Base-by-base conservation (phyloP, 2,113 vertebrate genomes). In the Gallinago paraguaiae region DNA sequence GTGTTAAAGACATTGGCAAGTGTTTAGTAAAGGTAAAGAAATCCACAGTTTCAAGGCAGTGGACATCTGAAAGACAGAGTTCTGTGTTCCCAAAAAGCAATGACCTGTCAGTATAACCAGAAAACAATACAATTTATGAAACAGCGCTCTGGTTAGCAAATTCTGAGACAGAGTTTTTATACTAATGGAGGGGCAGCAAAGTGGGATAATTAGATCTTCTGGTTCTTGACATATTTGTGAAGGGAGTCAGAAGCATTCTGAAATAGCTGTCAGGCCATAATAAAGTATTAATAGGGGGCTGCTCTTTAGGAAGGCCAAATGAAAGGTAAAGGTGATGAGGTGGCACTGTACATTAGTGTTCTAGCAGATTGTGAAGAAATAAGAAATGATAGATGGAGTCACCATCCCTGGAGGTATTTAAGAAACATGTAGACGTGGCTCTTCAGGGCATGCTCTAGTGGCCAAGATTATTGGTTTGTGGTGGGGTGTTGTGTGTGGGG, bases 261-360 rank as follows among this genome's bases (percentile, higher is more conserved):
- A 84, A 80, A 69, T 13, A 69, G 37, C 48, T 0, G 0, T 17
- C 37, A 41, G 28, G 39, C 8, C 2, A 1, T 12, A 79, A 46
- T 10, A 74, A 7, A n/a, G 33, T 57, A 35, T 27, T n/a, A 56
- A 51, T 6, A 61, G 31, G 5, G 46, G 48, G 12, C 13, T 63
- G 56, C 31, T 51, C 3, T 51, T 46, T 25, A 43, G 31, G 33
- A 91, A 69, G n/a, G 9, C 17, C 54, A 51, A 45, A 68, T 41
- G 67, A 88, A 69, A 54, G 30, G 45, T 46, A 74, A 45, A 68
- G 20, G 35, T 74, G 43, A 68, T 59, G 54, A 68, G 8, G 17
- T 28, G 41, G 14, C 48, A 35, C 28, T 54, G 17, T 41, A 63
- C 31, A 15, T 69, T 28, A 63, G 7, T 67, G 27, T 4, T 75